phyloP scores from a whole-genome alignment of 2,113 vertebrate species.

The Morone chrysops region DNA sequence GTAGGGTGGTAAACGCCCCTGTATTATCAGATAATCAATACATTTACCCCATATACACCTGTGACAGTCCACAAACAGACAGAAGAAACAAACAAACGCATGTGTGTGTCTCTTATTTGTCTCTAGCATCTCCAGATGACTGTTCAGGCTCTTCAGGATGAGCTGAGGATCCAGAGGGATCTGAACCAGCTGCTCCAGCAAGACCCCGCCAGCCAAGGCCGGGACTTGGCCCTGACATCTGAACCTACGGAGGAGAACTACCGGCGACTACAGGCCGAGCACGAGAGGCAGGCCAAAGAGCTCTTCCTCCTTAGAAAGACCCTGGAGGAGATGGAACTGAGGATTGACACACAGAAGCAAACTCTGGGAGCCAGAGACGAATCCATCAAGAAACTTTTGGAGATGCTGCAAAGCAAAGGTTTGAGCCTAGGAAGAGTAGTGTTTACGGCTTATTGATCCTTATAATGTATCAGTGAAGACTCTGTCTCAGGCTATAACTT shows the following conservation, averaged over 20 bases:
- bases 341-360: constrained; percentile 98
- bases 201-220: constrained; percentile 85
- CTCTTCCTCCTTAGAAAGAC: constrained; percentile 96
- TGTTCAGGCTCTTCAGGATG: constrained; percentile 97
- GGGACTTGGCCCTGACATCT: constrained; percentile 83
- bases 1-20: background rate
- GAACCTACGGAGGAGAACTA: constrained; percentile 98
- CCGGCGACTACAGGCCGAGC: constrained; percentile 89
- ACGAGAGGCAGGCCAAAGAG: constrained; percentile 97
- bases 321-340: constrained; percentile 98
- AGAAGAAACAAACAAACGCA: background rate
- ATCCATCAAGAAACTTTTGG: constrained; percentile 98
- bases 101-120: constrained; percentile 11
- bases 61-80: background rate
- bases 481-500: background rate
- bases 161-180: constrained; percentile 95
- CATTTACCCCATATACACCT: background rate
- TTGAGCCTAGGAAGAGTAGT: background rate
- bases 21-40: constrained; percentile 14
- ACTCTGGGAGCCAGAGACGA: constrained; percentile 95
- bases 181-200: constrained; percentile 98
- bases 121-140: constrained; percentile 97
- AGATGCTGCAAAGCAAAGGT: constrained; percentile 97
- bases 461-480: background rate
- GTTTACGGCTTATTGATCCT: background rate